Conservation (phyloP, 2,113 vertebrate species). For the Etia nguti region DNA sequence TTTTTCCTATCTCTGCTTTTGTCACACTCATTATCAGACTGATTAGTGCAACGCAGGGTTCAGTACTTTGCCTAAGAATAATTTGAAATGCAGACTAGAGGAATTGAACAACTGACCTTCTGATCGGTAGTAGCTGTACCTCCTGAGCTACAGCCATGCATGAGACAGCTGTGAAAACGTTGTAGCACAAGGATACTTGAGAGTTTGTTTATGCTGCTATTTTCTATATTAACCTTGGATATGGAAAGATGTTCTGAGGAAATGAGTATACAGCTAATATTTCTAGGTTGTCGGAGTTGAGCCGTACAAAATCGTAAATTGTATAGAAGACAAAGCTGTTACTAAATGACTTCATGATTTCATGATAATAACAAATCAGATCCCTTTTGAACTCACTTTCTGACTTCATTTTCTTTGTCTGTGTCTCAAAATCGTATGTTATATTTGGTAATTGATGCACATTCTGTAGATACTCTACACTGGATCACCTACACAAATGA, state of each 20-base stretch:
- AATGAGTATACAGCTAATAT: background rate
- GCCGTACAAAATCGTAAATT: background rate
- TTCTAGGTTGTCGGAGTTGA: background rate
- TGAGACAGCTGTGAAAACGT: background rate
- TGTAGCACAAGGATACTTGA: background rate
- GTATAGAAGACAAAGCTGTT: background rate
- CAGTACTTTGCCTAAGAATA: background rate
- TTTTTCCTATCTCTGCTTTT: background rate
- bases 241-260: background rate
- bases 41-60: background rate
- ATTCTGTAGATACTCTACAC: background rate
- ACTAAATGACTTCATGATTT: background rate
- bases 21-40: accelerated
- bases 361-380: background rate
- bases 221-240: background rate
- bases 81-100: background rate
- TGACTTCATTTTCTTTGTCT: background rate
- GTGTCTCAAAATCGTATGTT: background rate
- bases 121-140: background rate
- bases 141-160: background rate
- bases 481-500: background rate
- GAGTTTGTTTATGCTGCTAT: background rate
- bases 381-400: background rate
- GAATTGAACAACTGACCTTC: background rate
- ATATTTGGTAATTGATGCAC: background rate